phyloP scores from a whole-genome alignment of 2,113 vertebrate genomes.

The Sciurus niger region DNA sequence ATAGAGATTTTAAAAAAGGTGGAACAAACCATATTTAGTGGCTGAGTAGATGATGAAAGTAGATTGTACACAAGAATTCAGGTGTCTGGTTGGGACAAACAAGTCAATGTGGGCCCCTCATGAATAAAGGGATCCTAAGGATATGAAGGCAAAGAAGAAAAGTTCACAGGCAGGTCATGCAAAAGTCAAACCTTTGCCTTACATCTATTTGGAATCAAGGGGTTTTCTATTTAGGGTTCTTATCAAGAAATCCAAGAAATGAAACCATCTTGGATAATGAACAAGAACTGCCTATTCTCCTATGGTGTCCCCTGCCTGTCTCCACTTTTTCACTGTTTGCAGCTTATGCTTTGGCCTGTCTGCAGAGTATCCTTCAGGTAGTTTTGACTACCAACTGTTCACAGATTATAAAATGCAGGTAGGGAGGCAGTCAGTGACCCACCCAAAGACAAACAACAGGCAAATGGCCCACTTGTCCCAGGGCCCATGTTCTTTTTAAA shows the following conservation, averaged over 20 bases:
- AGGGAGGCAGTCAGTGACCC: neutral
- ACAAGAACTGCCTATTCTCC: neutral
- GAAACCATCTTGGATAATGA: neutral
- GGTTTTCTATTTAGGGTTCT: neutral
- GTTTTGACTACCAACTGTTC: neutral
- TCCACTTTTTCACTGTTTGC: neutral
- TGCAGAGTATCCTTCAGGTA: neutral
- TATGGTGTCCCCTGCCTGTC: accelerated
- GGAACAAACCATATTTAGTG: neutral
- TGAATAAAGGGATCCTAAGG: neutral
- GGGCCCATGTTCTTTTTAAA: neutral
- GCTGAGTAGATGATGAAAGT: neutral
- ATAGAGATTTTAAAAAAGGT: neutral
- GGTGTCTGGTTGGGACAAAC: neutral
- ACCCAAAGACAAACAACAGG: neutral
- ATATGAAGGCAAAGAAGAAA: accelerated
- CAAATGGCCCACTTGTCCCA: neutral
- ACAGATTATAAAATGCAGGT: neutral
- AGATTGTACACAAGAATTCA: neutral
- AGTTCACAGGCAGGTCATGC: neutral
- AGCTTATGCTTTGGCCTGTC: neutral
- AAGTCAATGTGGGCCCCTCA: neutral
- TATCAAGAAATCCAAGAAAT: neutral
- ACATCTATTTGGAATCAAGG: neutral
- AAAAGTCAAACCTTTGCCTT: neutral